A percentile compares a stretch with the other conserved stretches of the same genome.
Conservation (phyloP, 2,797 vertebrate genomes). For the Enteromius afrohamiltoni region DNA sequence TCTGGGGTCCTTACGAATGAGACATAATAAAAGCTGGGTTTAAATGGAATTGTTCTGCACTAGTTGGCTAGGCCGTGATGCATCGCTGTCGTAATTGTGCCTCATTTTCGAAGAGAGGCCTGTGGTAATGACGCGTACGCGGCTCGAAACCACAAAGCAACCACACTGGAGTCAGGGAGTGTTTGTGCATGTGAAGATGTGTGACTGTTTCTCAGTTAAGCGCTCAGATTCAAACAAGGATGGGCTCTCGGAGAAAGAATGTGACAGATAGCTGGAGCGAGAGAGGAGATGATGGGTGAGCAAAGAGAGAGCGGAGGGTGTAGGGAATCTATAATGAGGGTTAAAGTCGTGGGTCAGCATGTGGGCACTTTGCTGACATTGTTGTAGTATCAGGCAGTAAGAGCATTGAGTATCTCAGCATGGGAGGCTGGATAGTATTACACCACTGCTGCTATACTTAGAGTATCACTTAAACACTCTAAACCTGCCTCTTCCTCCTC, state of each 20-base stretch:
- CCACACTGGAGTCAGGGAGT: constrained; percentile 61
- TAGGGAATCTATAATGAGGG: constrained; percentile 54
- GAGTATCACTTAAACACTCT: constrained; percentile 42
- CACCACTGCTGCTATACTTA: constrained; percentile 37
- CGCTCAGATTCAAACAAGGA: constrained; percentile 68
- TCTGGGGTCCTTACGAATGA: constrained; percentile 69
- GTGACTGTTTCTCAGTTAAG: constrained; percentile 60
- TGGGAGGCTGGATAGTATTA: constrained; percentile 31
- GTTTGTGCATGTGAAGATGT: constrained; percentile 51
- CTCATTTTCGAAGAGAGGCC: constrained; percentile 74
- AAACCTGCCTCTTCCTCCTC: constrained; percentile 38
- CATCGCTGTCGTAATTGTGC: constrained; percentile 71
- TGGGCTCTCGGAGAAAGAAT: constrained; percentile 52
- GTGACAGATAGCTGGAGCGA: constrained; percentile 47
- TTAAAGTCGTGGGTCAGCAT: constrained; percentile 48
- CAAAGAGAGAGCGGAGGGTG: constrained; percentile 26
- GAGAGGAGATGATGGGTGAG: constrained; percentile 29
- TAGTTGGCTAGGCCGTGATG: constrained; percentile 73
- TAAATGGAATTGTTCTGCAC: constrained; percentile 79
- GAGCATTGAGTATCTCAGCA: constrained; percentile 43
- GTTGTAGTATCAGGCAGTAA: constrained; percentile 44
- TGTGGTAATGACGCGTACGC: constrained; percentile 71
- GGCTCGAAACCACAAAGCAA: constrained; percentile 66
- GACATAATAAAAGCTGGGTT: constrained; percentile 63
- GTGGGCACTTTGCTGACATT: constrained; percentile 51